Percentiles rank a stretch among this genome's conserved stretches.
phyloP scores from a whole-genome alignment of 1,140 invertebrate species.

The Magallana ariakensis region DNA sequence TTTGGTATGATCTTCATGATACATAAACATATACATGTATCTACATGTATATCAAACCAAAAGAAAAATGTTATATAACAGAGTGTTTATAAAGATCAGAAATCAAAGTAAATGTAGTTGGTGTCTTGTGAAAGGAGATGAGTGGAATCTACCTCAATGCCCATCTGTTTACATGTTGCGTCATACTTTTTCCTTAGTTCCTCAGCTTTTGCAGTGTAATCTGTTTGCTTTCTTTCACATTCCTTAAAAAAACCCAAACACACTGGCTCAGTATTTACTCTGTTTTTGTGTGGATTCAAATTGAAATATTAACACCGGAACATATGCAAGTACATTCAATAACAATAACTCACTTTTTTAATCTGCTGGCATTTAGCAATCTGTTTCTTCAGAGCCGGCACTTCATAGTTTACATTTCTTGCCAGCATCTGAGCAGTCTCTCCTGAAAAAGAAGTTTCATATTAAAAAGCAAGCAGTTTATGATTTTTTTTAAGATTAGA shows the following conservation, averaged over 20 bases:
- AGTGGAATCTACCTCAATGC: constrained; percentile 80
- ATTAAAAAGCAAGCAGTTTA: too few relatives aligned
- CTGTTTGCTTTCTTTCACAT: constrained; percentile 89
- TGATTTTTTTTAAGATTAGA: too few relatives aligned
- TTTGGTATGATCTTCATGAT: too few relatives aligned
- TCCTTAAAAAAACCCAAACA: constrained; percentile 83
- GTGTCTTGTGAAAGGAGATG: not conserved
- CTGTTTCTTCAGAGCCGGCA: constrained; percentile 94
- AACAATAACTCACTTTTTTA: constrained; percentile 80
- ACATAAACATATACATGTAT: too few relatives aligned
- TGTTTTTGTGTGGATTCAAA: too few relatives aligned
- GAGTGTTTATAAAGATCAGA: not conserved
- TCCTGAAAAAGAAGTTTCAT: constrained; percentile 79
- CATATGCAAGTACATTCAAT: too few relatives aligned
- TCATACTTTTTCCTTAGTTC: constrained; percentile 88
- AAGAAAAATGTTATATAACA: not conserved
- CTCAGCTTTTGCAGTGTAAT: constrained; percentile 89
- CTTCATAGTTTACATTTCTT: constrained; percentile 96
- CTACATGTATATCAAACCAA: not conserved
- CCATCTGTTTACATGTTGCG: constrained; percentile 89
- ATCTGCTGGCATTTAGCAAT: constrained; percentile 86
- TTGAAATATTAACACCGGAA: too few relatives aligned
- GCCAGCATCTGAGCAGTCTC: constrained; percentile 95
- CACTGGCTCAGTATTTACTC: too few relatives aligned
- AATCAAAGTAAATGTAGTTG: not conserved